Evolutionary conservation across 2,113 vertebrate genomes (phyloP).

Genomic region (Chloropsis cyanopogon): DNA sequence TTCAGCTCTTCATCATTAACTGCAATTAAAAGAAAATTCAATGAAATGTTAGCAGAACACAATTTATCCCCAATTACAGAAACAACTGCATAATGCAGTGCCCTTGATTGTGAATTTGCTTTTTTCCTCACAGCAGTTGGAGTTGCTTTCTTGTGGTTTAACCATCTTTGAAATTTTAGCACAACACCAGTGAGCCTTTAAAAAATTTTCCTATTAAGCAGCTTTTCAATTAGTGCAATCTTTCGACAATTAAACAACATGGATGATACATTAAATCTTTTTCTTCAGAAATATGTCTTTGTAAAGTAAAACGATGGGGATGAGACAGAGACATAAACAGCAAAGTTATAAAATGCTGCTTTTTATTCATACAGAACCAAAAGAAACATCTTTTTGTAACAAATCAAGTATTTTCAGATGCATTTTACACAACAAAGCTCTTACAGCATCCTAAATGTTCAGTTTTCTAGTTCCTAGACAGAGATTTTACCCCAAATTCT

Average conservation of each 20-base stretch:
- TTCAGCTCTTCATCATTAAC: slow-evolving; percentile 80
- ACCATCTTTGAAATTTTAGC: background rate
- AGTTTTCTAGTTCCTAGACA: background rate
- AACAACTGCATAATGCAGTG: background rate
- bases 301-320: background rate
- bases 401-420: background rate
- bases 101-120: background rate
- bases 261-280: background rate
- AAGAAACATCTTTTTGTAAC: background rate
- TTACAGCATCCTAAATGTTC: background rate
- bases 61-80: background rate
- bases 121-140: background rate
- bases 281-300: background rate
- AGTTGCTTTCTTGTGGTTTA: background rate
- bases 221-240: background rate
- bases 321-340: background rate
- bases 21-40: slow-evolving; percentile 44
- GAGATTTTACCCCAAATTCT: background rate
- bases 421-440: background rate
- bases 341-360: background rate
- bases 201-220: background rate
- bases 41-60: background rate
- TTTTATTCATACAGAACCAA: background rate
- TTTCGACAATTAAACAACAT: background rate
- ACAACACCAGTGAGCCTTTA: background rate